Evolutionary conservation across 2,113 vertebrate species (phyloP), one percentile per base, ranked within the genome.

Genomic region (Pollachius pollachius): DNA sequence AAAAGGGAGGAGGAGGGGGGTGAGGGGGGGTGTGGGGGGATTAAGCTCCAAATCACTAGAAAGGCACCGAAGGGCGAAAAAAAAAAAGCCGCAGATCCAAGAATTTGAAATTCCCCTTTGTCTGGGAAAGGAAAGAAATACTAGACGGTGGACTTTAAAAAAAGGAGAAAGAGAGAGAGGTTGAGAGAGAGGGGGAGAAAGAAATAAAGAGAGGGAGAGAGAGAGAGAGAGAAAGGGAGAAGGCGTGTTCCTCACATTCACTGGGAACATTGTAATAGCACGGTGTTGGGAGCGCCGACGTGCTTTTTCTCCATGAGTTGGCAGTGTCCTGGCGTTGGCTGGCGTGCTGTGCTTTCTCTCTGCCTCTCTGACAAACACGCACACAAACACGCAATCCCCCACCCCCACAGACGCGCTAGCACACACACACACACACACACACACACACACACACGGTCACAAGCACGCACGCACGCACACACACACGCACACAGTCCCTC

Each of bases 1-100:
- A 19, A 37, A 52, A 52, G 11, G 41, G 37, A 15, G 34, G 63
- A 11, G 54, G 25, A 78, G 79, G 82, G 71, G 70, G 70, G 69
- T 75, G 67, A 68, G 67, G 69, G 75, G 70, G 70, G 41, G 5
- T 13, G 41, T 6, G 67, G 78, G 81, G 85, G 89, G 85, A 85
- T 90, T 89, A 88, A 85, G 85, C 87, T 86, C 84, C 82, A 82
- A 90, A 90, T 89, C 85, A 89, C 85, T 89, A 89, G 87, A 88
- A 88, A 89, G 84, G 86, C 84, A 84, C 76, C 67, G 74, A 85
- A 77, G 84, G 80, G 71, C 74, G 30, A 21, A 62, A 62, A 62
- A 25, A 18, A 60, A 15, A 63, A 23, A 65, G 25, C 70, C 70
- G 71, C 75, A 82, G 84, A 88, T 89, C 84, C 89, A 88, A 85